Conservation (phyloP, 2,888 invertebrate genomes). For the Abrostola tripartita region DNA sequence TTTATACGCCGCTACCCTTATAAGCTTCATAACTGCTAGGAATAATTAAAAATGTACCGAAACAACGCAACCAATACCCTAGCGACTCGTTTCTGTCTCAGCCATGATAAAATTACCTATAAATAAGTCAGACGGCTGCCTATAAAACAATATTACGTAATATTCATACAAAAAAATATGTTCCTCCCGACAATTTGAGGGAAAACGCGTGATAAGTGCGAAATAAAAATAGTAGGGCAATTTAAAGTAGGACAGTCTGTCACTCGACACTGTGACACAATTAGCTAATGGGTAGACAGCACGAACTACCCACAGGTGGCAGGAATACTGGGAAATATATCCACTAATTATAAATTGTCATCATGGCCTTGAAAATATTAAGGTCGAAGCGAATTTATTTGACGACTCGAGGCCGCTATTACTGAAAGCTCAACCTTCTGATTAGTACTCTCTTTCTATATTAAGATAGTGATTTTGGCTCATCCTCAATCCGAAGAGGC, state of each 20-base stretch:
- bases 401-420: too few relatives aligned
- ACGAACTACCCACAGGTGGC: slow-evolving; percentile 43
- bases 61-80: too few relatives aligned
- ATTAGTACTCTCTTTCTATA: too few relatives aligned
- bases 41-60: too few relatives aligned
- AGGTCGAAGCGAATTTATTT: background rate
- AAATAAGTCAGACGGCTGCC: background rate
- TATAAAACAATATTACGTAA: slow-evolving; percentile 10
- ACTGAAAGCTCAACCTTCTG: too few relatives aligned
- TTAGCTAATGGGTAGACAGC: slow-evolving; percentile 58
- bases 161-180: slow-evolving; percentile 22
- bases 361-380: slow-evolving; percentile 34
- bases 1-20: too few relatives aligned
- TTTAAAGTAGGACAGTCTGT: slow-evolving; percentile 58
- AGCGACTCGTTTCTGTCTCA: background rate
- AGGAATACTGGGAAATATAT: slow-evolving; percentile 36
- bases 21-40: too few relatives aligned
- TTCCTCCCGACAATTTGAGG: slow-evolving; percentile 17
- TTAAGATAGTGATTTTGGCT: too few relatives aligned
- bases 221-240: slow-evolving; percentile 55
- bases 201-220: slow-evolving; percentile 46
- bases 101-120: background rate
- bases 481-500: too few relatives aligned
- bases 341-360: slow-evolving; percentile 37
- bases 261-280: slow-evolving; percentile 63